These are phyloP conservation scores for Synanthedon myopaeformis DNA, from an alignment of 2,888 invertebrate genomes.

Conservation along the genomic window DNA sequence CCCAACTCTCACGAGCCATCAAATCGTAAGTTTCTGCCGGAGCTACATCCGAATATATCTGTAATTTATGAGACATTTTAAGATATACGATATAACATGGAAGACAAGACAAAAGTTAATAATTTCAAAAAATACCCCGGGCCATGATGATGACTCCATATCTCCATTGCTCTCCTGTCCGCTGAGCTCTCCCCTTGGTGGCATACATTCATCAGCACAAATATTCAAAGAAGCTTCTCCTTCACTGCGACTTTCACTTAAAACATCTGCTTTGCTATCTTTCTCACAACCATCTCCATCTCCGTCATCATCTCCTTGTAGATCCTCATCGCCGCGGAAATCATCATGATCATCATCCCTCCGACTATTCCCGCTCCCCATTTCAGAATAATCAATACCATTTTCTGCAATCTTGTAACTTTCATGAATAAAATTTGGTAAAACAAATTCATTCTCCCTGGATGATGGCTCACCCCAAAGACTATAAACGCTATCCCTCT, in stretches of 20 bases:
- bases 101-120: constrained; percentile 1
- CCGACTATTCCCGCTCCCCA: constrained; percentile 18
- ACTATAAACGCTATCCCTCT: constrained; percentile 35
- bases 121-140: constrained; percentile 67
- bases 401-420: constrained; percentile 57
- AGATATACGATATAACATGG: neutral
- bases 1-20: constrained; percentile 77
- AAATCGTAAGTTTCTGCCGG: constrained; percentile 71
- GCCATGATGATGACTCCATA: constrained; percentile 81
- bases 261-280: constrained; percentile 50
- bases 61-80: constrained; percentile 11
- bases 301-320: constrained; percentile 9
- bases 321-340: constrained; percentile 1
- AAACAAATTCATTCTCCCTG: constrained; percentile 51
- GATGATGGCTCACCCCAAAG: constrained; percentile 57
- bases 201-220: constrained; percentile 88
- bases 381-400: constrained; percentile 40
- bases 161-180: constrained; percentile 89
- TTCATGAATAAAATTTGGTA: constrained; percentile 60
- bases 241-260: constrained; percentile 44
- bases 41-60: constrained; percentile 68
- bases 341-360: neutral
- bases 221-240: constrained; percentile 73
- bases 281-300: constrained; percentile 30
- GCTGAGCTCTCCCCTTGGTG: constrained; percentile 86